A percentile compares a stretch with the other conserved stretches of the same genome.
phyloP scores from a whole-genome alignment of 2,888 invertebrate species.

The Empis stercorea region DNA sequence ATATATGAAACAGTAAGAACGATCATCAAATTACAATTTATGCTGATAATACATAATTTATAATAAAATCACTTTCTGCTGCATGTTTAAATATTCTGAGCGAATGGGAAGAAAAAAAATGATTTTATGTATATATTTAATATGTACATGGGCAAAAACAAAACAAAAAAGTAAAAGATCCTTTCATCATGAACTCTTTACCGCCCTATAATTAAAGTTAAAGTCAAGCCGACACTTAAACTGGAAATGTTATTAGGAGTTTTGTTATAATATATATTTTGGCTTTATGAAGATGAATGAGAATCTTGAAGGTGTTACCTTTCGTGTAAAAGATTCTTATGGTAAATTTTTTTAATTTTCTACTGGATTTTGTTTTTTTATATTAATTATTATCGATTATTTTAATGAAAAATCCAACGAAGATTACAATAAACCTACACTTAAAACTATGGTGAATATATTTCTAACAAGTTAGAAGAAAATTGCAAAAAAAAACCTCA shows the following conservation, averaged over 20 bases:
- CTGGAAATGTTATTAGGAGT: conserved; percentile 7
- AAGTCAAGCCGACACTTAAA: neutral
- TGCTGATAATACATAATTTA: neutral
- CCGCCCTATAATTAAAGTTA: neutral
- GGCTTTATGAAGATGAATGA: neutral
- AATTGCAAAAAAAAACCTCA: no score
- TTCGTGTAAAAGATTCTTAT: conserved; percentile 4
- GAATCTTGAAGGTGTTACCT: conserved; percentile 5
- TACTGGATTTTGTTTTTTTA: no score
- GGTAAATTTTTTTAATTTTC: neutral
- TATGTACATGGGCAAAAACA: no score
- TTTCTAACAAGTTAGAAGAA: no score
- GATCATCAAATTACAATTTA: neutral
- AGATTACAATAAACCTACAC: no score
- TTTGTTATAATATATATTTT: neutral
- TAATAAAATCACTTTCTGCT: neutral
- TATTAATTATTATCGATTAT: no score
- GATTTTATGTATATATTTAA: no score
- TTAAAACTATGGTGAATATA: no score
- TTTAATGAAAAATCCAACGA: no score
- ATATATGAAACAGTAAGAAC: no score
- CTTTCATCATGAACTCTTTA: neutral
- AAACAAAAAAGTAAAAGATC: neutral
- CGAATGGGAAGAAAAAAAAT: neutral
- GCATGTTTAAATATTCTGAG: neutral